Conservation (phyloP, 2,888 invertebrate species). For the Pterostichus madidus region DNA sequence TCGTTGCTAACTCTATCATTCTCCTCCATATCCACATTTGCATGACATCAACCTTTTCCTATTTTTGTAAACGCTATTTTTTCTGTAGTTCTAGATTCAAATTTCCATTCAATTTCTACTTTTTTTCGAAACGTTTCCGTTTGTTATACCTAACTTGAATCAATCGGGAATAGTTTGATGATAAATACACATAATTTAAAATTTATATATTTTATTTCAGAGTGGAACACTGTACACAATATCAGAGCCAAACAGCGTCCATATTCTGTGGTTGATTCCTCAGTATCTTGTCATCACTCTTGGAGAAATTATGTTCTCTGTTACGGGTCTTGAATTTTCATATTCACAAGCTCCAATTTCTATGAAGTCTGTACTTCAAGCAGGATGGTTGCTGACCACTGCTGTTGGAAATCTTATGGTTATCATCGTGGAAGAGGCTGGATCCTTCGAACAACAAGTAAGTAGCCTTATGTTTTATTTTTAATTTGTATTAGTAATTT, state of each 20-base stretch:
- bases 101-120: too few relatives aligned
- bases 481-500: conserved; percentile 71
- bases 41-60: too few relatives aligned
- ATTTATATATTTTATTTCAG: conserved; percentile 66
- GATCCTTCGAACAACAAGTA: conserved; percentile 88
- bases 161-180: too few relatives aligned
- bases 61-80: too few relatives aligned
- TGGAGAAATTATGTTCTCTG: conserved; percentile 97
- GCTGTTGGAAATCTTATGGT: conserved; percentile 97
- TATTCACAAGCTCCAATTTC: conserved; percentile 95
- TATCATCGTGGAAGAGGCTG: conserved; percentile 90
- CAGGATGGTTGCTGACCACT: conserved; percentile 94
- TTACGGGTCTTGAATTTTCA: conserved; percentile 97
- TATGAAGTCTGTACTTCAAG: conserved; percentile 97
- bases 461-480: conserved; percentile 68
- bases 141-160: too few relatives aligned
- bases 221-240: conserved; percentile 72
- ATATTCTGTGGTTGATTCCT: conserved; percentile 92
- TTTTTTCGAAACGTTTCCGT: too few relatives aligned
- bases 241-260: conserved; percentile 86
- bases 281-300: conserved; percentile 95
- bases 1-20: too few relatives aligned
- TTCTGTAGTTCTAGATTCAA: too few relatives aligned
- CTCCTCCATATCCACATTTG: too few relatives aligned
- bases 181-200: too few relatives aligned